Base-by-base conservation (phyloP, 2,113 vertebrate genomes). In the Antigone vipio region DNA sequence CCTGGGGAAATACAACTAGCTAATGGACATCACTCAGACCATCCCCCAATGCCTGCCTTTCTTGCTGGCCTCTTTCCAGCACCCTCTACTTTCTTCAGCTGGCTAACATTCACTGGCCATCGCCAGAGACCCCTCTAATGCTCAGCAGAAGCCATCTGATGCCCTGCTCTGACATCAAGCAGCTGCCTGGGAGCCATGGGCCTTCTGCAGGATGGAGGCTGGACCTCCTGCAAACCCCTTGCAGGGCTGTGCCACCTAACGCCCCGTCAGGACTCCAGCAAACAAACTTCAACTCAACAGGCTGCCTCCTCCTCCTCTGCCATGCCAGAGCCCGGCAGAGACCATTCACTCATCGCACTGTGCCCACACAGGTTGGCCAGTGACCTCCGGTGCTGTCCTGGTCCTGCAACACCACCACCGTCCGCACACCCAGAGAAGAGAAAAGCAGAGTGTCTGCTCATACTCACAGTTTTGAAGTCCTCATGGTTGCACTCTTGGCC, bases 401-500 rank as follows among this genome's bases (percentile, higher is more conserved):
- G 72, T 45, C 58, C 62, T 62, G 42, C 63, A 45, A 23, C 60
- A 15, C n/a, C 77, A 67, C 16, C n/a, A 34, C 14, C 2, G 1
- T 59, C 66, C 30, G 12, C 80, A 24, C 5, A 3, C 77, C 77
- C 86, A 24, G 53, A 92, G 80, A 72, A 84, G 45, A 94, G 86
- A 50, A 92, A 95, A 93, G 26, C 67, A 78, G 66, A 73, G 26
- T 5, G 11, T 34, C 85, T 83, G 84, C 83, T 85, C 45, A 84
- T 88, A 99, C 99, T 99, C 98, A 99, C 99, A 13, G 99, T 98
- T 98, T 98, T 99, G 99, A 99, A 99, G 99, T 99, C 99, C 50
- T 97, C 98, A 73, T 98, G 98, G 97, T 95, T 98, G 83, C 99
- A 99, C 90, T 99, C 99, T 91, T 99, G 98, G 23, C 99, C 99